Percentiles rank a stretch among this genome's conserved stretches.
These are phyloP conservation scores for Scytalopus superciliaris DNA, from an alignment of 2,113 vertebrate species.

Conservation along the genomic window DNA sequence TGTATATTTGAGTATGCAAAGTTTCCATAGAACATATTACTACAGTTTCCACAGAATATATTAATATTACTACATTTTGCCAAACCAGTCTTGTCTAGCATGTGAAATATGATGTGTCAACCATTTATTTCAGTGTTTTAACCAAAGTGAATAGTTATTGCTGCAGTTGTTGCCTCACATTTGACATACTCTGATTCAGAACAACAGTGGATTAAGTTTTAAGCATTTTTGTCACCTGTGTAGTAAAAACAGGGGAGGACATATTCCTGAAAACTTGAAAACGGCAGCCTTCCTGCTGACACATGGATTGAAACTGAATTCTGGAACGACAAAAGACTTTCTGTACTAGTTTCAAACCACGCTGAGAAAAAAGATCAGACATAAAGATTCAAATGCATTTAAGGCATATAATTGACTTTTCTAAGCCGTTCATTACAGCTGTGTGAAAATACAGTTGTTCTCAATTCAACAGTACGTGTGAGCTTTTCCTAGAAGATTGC, in stretches of 20 bases:
- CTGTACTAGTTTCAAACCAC: background rate
- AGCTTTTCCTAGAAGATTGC: background rate
- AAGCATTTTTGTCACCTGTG: background rate
- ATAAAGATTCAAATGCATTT: background rate
- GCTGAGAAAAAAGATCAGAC: background rate
- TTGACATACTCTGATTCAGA: background rate
- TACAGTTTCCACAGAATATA: background rate
- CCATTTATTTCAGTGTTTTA: background rate
- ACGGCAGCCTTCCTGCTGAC: background rate
- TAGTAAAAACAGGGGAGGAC: background rate
- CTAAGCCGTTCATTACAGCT: background rate
- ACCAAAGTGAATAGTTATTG: background rate
- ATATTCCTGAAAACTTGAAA: background rate
- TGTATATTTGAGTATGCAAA: background rate
- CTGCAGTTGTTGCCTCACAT: background rate
- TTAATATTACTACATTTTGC: background rate
- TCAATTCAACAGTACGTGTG: background rate
- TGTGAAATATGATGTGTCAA: background rate
- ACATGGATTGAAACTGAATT: background rate
- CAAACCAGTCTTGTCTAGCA: background rate
- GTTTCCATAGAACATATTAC: background rate
- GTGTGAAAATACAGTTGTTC: background rate
- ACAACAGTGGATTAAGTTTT: background rate
- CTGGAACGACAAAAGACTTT: background rate
- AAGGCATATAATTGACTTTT: background rate